Evolutionary conservation across 2,113 vertebrate species (phyloP).

Genomic region (Rhabdornis inornatus): DNA sequence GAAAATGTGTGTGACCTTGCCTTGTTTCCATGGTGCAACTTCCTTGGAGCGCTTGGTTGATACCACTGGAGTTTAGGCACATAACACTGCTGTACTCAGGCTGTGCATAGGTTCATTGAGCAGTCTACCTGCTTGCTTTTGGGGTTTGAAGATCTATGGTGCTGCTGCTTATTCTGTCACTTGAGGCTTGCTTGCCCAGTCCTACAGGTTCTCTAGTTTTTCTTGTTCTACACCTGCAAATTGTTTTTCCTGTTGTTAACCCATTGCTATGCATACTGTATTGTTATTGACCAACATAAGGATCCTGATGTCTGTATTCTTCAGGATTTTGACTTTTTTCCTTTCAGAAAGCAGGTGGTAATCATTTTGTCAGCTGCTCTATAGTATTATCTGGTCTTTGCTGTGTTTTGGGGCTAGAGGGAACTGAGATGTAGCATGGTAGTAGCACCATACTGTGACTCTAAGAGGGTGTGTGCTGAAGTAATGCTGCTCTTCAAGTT

Average conservation of each 20-base stretch:
- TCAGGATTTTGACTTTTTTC: not conserved
- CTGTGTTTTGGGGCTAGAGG: not conserved
- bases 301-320: not conserved
- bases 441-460: not conserved
- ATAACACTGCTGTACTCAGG: rapidly evolving
- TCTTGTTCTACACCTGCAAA: not conserved
- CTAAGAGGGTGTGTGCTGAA: not conserved
- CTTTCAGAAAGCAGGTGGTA: not conserved
- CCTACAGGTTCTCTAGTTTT: not conserved
- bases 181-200: not conserved
- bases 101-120: not conserved
- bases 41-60: not conserved
- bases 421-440: not conserved
- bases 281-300: not conserved
- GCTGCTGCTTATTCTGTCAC: not conserved
- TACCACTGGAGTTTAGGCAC: not conserved
- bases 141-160: not conserved
- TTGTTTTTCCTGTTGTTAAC: not conserved
- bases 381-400: not conserved
- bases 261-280: not conserved
- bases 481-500: not conserved
- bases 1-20: not conserved
- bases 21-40: not conserved
- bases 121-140: not conserved
- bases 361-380: not conserved